phyloP scores from a whole-genome alignment of 2,888 invertebrate species.

The Pandemis cinnamomeana region DNA sequence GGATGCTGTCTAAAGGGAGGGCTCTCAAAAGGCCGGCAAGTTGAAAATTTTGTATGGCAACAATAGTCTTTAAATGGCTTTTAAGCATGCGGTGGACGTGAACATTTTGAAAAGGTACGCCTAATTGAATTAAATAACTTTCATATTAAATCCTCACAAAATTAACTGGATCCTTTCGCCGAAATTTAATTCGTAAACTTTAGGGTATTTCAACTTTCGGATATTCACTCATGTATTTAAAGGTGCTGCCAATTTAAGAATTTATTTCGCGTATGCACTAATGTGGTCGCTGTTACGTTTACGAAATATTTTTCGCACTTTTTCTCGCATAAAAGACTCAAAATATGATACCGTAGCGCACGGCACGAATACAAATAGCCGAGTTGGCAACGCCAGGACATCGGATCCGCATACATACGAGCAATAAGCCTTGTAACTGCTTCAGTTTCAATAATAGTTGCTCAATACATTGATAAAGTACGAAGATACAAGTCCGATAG shows the following conservation, averaged over 20 bases:
- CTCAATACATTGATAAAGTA: conserved; percentile 34
- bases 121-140: background rate
- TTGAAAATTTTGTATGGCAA: no score
- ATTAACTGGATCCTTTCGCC: background rate
- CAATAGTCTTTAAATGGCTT: background rate
- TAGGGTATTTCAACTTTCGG: background rate
- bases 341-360: conserved; percentile 23
- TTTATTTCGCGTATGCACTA: background rate
- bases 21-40: no score
- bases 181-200: conserved; percentile 2
- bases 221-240: background rate
- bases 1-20: no score
- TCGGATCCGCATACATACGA: conserved; percentile 41
- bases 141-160: background rate
- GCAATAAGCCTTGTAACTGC: conserved; percentile 33
- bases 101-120: background rate
- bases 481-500: background rate
- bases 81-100: background rate
- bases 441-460: conserved; percentile 35
- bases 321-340: conserved; percentile 20
- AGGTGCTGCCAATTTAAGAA: background rate
- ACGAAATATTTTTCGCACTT: conserved; percentile 9
- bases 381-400: conserved; percentile 21
- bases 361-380: conserved; percentile 32
- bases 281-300: background rate